Conservation (phyloP, 2,113 vertebrate species). For the Myotis davidii region DNA sequence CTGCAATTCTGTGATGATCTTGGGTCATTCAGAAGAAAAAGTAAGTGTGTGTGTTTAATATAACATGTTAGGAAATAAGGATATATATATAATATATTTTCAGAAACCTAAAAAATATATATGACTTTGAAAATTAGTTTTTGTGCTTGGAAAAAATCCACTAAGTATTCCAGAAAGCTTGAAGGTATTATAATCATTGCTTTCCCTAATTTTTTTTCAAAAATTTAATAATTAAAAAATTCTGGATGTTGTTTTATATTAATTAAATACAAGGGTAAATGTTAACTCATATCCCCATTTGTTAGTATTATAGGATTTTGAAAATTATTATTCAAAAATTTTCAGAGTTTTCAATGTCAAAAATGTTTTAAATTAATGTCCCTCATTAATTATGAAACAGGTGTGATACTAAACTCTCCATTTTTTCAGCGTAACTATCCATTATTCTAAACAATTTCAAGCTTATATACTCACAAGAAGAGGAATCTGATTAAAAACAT, state of each 20-base stretch:
- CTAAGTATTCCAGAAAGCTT: not conserved
- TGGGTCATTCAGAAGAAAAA: slow-evolving; percentile 60
- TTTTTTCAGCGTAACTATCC: not conserved
- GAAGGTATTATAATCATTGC: not conserved
- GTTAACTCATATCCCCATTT: not conserved
- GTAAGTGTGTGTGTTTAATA: not conserved
- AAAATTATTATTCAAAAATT: not conserved
- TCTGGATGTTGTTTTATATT: not conserved
- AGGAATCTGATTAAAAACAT: not conserved
- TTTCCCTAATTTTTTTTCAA: not conserved
- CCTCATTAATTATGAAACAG: not conserved
- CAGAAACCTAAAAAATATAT: not conserved
- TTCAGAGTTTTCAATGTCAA: not conserved
- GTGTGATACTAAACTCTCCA: not conserved
- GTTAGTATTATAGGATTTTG: not conserved
- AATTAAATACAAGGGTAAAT: not conserved
- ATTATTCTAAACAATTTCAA: not conserved
- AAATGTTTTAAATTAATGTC: not conserved
- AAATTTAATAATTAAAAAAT: not conserved
- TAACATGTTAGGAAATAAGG: not conserved
- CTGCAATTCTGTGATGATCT: slow-evolving; percentile 60
- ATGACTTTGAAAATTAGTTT: not conserved
- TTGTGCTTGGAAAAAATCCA: not conserved
- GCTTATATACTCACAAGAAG: not conserved
- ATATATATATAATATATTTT: not conserved